A percentile compares a stretch with the other conserved stretches of the same genome.
phyloP scores from a whole-genome alignment of 2,113 vertebrate species.

The Tapirus terrestris region DNA sequence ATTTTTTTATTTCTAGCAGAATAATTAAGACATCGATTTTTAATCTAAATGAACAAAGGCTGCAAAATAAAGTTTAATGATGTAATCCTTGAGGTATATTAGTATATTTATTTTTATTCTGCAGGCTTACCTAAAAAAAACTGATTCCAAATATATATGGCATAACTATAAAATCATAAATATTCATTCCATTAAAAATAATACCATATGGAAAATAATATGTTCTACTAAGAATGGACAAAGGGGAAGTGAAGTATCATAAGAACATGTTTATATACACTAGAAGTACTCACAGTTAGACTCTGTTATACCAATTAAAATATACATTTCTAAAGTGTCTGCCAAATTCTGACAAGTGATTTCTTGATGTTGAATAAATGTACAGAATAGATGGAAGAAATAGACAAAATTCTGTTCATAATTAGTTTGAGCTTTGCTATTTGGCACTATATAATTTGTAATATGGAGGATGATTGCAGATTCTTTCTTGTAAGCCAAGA shows the following conservation, averaged over 20 bases:
- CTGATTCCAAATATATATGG: neutral
- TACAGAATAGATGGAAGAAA: neutral
- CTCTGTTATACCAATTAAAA: neutral
- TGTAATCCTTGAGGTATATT: neutral
- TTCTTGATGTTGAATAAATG: constrained; percentile 26
- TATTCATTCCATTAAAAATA: constrained; percentile 1
- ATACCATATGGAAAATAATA: neutral
- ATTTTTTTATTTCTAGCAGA: neutral
- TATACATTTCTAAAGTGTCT: constrained; percentile 18
- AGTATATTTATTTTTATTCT: neutral
- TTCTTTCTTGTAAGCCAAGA: neutral
- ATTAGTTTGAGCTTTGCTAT: constrained; percentile 41
- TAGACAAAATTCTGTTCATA: constrained; percentile 29
- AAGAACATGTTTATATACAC: neutral
- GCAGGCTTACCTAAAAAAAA: neutral
- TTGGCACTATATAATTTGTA: constrained; percentile 33
- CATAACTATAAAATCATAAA: constrained; percentile 7
- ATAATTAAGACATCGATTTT: neutral
- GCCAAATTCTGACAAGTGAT: constrained; percentile 31
- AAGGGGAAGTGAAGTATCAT: neutral
- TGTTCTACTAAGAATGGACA: constrained; percentile 12
- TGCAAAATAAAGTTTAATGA: neutral
- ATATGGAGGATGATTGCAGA: neutral
- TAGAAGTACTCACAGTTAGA: neutral
- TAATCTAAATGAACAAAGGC: constrained; percentile 42